Percentiles rank a stretch among this genome's conserved stretches.
These are phyloP conservation scores for Benitochromis conjunctus DNA, from an alignment of 2,113 vertebrate species.

Conservation along the genomic window DNA sequence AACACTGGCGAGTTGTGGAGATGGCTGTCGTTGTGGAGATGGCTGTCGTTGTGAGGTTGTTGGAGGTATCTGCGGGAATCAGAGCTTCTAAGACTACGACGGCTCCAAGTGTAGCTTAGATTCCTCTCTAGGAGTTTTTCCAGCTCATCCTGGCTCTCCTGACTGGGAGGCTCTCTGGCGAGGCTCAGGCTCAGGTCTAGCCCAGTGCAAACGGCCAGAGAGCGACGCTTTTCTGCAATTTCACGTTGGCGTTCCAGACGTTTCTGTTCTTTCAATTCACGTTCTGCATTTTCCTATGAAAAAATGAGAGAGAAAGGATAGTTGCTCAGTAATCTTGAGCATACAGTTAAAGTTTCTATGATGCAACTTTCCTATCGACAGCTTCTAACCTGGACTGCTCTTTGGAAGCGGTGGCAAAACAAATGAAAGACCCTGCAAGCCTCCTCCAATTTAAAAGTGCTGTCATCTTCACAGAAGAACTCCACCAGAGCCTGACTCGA, in stretches of 20 bases:
- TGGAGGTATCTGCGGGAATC: conserved; percentile 52
- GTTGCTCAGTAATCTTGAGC: not conserved
- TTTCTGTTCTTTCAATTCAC: conserved; percentile 74
- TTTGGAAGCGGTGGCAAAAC: conserved; percentile 76
- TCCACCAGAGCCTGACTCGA: conserved; percentile 74
- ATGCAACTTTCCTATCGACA: accelerated
- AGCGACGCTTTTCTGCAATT: conserved; percentile 71
- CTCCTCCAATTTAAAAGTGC: conserved; percentile 74
- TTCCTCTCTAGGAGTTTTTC: conserved; percentile 75
- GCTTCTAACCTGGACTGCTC: conserved; percentile 68
- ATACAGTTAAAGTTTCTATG: not conserved
- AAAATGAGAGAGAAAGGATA: not conserved
- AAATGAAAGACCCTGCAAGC: conserved; percentile 72
- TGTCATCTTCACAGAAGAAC: conserved; percentile 79
- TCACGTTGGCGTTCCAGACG: conserved; percentile 70
- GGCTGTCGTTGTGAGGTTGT: conserved; percentile 1
- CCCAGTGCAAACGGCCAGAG: conserved; percentile 67
- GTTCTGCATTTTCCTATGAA: conserved; percentile 76
- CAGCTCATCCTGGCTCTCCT: conserved; percentile 66
- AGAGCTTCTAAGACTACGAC: conserved; percentile 66
- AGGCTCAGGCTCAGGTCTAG: conserved; percentile 49
- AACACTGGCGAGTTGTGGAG: not conserved
- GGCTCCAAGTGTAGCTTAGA: conserved; percentile 65
- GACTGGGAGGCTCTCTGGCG: conserved; percentile 24
- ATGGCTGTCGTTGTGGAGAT: conserved; percentile 7